Base-by-base conservation (phyloP, 2,888 invertebrate species). In the Tetragnatha montana region DNA sequence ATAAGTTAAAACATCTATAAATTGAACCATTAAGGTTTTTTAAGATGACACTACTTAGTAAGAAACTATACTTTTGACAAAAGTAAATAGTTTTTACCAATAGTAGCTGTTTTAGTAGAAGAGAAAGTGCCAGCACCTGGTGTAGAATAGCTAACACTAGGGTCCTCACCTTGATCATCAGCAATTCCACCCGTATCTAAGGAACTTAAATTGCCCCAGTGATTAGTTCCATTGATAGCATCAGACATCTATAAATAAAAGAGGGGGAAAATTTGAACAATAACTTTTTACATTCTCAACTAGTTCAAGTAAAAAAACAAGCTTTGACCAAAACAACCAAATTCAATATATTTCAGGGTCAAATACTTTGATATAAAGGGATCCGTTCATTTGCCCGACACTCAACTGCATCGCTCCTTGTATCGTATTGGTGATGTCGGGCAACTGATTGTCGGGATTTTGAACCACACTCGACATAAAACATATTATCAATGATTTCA, bases 111-210 rank as follows among this genome's bases (percentile, higher is more conserved):
- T 87, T 80, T 80, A 51, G 49, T 76, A 79, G 60, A 49, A 80
- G 35, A 68, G 69, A 80, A 68, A 47, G 80, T 70, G 22, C 22
- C 49, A 50, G 70, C 69, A 69, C n/a, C 49, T 47, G 75, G 7
- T 69, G 68, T 35, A 73, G 88, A 70, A 47, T 70, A 22, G 51
- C 21, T 47, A 70, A 76, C 49, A 78, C 70, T 84, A 47, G 69
- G 51, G n/a, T 70, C 51, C 78, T 85, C 79, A 71, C 85, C 70
- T 79, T 50, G 79, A 71, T 78, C 85, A 69, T 82, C 82, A 35
- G 50, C 8, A n/a, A n/a, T 47, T 22, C 51, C 50, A 71, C 50
- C 71, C 78, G 79, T 51, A 3, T 69, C 71, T 22, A 71, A 51
- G 50, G 68, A 85, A 17, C 60, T 19, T 14, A 50, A 17, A 12